Base-by-base conservation (phyloP, 2,113 vertebrate genomes). In the Monopterus albus region DNA sequence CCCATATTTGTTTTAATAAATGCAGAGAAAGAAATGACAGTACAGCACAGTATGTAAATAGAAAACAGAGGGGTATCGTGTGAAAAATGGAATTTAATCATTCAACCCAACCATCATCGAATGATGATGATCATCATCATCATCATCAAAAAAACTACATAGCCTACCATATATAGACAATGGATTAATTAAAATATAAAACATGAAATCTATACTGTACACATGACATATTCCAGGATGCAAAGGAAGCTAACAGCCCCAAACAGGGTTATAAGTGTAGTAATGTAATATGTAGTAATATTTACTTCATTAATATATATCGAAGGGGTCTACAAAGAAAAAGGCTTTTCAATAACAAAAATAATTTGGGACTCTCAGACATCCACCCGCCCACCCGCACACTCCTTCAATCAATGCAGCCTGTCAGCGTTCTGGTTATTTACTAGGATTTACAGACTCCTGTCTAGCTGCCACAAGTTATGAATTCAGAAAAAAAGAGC, bases 381-480 rank as follows among this genome's bases (percentile, higher is more conserved):
- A 38, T 38, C 55, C 49, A 45, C 25, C 58, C 51, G 52, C 46
- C 26, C 38, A 38, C 35, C 46, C 33, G 77, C 50, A 29, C 58
- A 7, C 49, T 4, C 25, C 6, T 20, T 49, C 56, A 52, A 43
- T 68, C 68, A 66, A 46, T 6, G 26, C 45, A 53, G 46, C 65
- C 73, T 75, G 79, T 65, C 73, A 60, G 8, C 56, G 61, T 69
- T 78, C n/a, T 57, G 55, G 36, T 67, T 67, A 63, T 78, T 74
- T 63, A 42, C 72, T 77, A 40, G 26, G 56, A 85, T 89, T 77
- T 69, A 75, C 75, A 75, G 68, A 76, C 64, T 78, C 62, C 39
- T 75, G 74, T 74, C 57, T 76, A 35, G 67, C 79, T 83, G 79
- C 83, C 74, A 53, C 46, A 59, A 82, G 77, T 76, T 60, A 78